Percentiles rank a stretch among this genome's conserved stretches.
These are phyloP conservation scores for Digitonthophagus gazella DNA, from an alignment of 2,888 invertebrate genomes.

Conservation along the genomic window DNA sequence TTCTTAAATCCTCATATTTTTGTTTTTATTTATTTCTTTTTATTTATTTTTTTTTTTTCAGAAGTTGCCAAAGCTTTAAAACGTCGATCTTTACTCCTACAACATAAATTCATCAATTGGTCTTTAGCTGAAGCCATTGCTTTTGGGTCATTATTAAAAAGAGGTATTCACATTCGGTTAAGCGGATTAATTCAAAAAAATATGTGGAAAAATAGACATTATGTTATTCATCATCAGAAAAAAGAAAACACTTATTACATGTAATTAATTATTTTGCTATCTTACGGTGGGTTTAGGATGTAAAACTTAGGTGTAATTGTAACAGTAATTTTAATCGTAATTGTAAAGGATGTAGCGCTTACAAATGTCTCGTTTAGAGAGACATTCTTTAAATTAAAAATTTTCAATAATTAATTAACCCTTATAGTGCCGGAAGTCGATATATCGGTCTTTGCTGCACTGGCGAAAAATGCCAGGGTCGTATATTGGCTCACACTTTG, in stretches of 20 bases:
- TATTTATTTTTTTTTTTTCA: conserved; percentile 10
- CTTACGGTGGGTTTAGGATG: background rate
- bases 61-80: conserved; percentile 45
- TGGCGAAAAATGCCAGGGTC: no score
- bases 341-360: no score
- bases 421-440: no score
- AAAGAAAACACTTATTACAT: conserved; percentile 58
- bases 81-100: conserved; percentile 56
- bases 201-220: conserved; percentile 79
- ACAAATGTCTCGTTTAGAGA: no score
- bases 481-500: no score
- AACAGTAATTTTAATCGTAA: no score
- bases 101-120: conserved; percentile 70
- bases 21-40: no score
- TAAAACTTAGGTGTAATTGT: no score
- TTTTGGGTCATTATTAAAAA: conserved; percentile 71
- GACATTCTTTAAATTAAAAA: background rate
- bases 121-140: conserved; percentile 79
- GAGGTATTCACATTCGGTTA: conserved; percentile 72
- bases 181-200: conserved; percentile 80
- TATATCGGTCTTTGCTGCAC: no score
- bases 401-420: background rate
- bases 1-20: no score
- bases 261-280: conserved; percentile 12
- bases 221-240: conserved; percentile 78